Evolutionary conservation across 2,113 vertebrate genomes (phyloP), one percentile per base, ranked within the genome.

Genomic region (Malurus alboscapulatus): DNA sequence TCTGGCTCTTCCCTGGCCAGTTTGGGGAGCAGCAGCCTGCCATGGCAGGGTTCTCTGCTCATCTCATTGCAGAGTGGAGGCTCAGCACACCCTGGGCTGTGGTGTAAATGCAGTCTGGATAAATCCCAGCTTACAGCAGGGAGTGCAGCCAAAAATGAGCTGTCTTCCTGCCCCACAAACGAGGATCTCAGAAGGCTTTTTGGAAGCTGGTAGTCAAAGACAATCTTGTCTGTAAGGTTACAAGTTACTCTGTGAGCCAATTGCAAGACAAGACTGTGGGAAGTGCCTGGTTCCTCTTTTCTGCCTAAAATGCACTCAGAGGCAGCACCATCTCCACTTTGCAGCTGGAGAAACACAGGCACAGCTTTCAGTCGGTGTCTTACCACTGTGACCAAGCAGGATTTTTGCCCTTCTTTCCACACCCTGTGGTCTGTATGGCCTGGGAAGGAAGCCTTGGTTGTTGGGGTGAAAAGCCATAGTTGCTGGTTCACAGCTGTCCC

Each of bases 41-140:
- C 40, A 30, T 17, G 54, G 32, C 53, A 79, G 63, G 34, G 22
- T 20, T 83, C 15, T 65, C 17, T 44, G 20, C 38, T 44, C 2
- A 0, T 48, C 32, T 74, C 25, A 45, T 21, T 54, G n/a, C 55
- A 47, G 32, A 55, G 38, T 6, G 4, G 4, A 47, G 47, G 55
- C 47, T 81, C 3, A 1, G 25, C 74, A 21, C 0, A 0, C 4
- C 40, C 27, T 16, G 50, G 16, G 22, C 36, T 87, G 20, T 32
- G 25, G 30, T 63, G 32, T 44, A 32, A 53, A 51, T 38, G 9
- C 34, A 26, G 34, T 36, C 34, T 45, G 57, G 38, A 58, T 38
- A 65, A 85, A 81, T 21, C 48, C 17, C 65, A 72, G 19, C 12
- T 62, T n/a, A 26, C n/a, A 92, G 15, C 63, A 84, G 29, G 16